These are phyloP conservation scores for Semaprochilodus insignis DNA, from an alignment of 2,797 vertebrate species.

Conservation along the genomic window DNA sequence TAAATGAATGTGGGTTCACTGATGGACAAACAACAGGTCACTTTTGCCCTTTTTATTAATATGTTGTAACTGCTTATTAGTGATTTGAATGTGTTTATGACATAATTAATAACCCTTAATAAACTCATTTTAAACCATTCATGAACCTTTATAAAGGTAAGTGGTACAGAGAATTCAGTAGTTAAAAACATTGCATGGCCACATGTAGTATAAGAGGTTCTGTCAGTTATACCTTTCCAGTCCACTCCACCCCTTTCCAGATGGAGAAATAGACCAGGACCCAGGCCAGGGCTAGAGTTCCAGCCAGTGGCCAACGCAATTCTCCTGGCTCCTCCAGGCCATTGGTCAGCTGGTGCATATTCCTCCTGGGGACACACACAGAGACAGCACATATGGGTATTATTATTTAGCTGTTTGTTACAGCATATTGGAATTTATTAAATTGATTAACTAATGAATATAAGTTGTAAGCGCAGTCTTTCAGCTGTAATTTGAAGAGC, in stretches of 20 bases:
- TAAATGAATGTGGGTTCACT: too few relatives aligned
- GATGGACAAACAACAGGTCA: too few relatives aligned
- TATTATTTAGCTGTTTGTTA: neutral
- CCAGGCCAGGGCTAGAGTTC: constrained; percentile 88
- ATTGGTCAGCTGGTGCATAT: constrained; percentile 88
- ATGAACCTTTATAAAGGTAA: too few relatives aligned
- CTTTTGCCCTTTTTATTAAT: too few relatives aligned
- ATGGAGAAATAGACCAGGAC: constrained; percentile 94
- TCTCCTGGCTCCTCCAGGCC: constrained; percentile 87
- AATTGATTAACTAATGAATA: too few relatives aligned
- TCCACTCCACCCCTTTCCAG: constrained; percentile 96
- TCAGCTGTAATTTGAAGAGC: too few relatives aligned
- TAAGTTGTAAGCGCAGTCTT: too few relatives aligned
- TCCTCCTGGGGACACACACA: constrained; percentile 76
- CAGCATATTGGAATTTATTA: too few relatives aligned
- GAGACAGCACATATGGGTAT: neutral
- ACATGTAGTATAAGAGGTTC: neutral
- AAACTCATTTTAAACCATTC: too few relatives aligned
- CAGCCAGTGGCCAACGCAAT: constrained; percentile 89
- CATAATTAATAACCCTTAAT: too few relatives aligned
- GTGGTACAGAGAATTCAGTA: neutral
- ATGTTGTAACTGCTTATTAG: too few relatives aligned
- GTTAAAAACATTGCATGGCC: neutral
- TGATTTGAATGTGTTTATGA: too few relatives aligned
- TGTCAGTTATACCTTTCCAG: constrained; percentile 83